A percentile compares a stretch with the other conserved stretches of the same genome.
Evolutionary conservation across 2,797 vertebrate genomes (phyloP).

Genomic region (Aphelocoma californica): DNA sequence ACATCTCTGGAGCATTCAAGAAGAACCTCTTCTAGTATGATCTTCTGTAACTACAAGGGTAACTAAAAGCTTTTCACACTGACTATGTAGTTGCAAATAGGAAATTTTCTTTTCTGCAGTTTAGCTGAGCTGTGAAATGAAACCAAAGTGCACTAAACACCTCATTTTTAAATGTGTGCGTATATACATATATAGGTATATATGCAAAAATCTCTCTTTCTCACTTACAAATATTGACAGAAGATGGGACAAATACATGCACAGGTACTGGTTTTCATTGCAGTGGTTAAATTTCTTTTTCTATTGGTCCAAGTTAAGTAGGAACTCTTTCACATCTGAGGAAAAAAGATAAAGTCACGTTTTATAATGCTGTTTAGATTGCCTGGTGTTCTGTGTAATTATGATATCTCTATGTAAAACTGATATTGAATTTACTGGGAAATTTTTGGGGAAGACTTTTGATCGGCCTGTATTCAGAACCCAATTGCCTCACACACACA

Average conservation of each 20-base stretch:
- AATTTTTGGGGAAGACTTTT: not conserved
- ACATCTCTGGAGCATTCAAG: not conserved
- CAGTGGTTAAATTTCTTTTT: not conserved
- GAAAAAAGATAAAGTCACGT: not conserved
- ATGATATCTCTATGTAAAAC: not conserved
- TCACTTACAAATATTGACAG: not conserved
- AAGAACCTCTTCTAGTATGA: not conserved
- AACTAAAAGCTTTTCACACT: not conserved
- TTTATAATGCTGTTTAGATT: not conserved
- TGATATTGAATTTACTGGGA: not conserved
- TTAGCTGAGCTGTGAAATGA: not conserved
- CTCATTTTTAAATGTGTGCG: not conserved
- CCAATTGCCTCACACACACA: not conserved
- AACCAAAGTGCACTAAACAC: not conserved
- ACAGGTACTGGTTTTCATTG: not conserved
- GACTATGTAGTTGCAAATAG: not conserved
- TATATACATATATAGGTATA: not conserved
- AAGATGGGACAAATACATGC: not conserved
- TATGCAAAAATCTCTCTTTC: not conserved
- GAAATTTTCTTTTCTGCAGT: not conserved
- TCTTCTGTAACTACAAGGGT: not conserved
- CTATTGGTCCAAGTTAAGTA: not conserved
- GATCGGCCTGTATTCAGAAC: accelerated
- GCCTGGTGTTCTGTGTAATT: not conserved
- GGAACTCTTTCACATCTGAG: not conserved